Conservation (phyloP, 2,888 invertebrate genomes). For the Liopterus haemorrhoidalis region DNA sequence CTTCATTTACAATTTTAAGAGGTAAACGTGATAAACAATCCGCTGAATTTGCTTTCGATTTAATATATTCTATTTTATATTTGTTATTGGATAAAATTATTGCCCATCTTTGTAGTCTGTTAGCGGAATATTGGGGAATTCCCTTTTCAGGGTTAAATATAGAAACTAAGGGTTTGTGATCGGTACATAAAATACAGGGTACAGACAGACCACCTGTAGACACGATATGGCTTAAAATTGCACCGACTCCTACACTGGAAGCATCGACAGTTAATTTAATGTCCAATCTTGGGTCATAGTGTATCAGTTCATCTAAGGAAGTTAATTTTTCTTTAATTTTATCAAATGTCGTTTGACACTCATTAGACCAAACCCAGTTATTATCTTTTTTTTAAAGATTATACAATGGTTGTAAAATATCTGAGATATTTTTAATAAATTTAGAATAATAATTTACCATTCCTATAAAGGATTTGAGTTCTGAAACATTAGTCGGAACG, state of each 20-base stretch:
- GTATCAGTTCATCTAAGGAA: not conserved
- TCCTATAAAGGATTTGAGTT: slow-evolving; percentile 33
- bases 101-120: slow-evolving; percentile 2
- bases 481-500: slow-evolving; percentile 25
- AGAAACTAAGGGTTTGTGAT: not conserved
- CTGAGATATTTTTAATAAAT: slow-evolving; percentile 35
- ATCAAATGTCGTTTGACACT: not conserved
- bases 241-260: slow-evolving; percentile 17
- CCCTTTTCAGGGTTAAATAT: slow-evolving; percentile 5
- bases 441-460: slow-evolving; percentile 39
- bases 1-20: slow-evolving; percentile 3
- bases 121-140: slow-evolving; percentile 1
- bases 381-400: not conserved
- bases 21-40: slow-evolving; percentile 4
- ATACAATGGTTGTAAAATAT: slow-evolving; percentile 1
- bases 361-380: not conserved
- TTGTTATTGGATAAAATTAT: slow-evolving; percentile 7
- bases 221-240: slow-evolving; percentile 23
- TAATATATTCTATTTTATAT: slow-evolving; percentile 7
- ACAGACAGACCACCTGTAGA: too few species aligned
- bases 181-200: not conserved
- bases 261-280: slow-evolving; percentile 25
- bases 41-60: slow-evolving; percentile 1
- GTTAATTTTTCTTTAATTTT: not conserved
- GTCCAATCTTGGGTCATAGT: slow-evolving; percentile 3